phyloP scores from a whole-genome alignment of 2,113 vertebrate species.

The Cyprinodon tularosa region DNA sequence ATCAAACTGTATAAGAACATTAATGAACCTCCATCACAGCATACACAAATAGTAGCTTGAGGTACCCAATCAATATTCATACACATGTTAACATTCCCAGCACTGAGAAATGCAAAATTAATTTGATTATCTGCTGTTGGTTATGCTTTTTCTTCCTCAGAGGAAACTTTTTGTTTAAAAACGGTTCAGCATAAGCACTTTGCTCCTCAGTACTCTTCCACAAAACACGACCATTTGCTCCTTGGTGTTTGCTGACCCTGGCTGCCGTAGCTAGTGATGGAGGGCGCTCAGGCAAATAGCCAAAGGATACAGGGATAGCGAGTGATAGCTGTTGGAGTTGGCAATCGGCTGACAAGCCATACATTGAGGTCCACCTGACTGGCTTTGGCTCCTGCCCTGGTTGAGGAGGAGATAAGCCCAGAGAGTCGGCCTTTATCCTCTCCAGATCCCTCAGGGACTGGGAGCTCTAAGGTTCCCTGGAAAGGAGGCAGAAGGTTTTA shows the following conservation, averaged over 20 bases:
- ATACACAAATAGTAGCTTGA: slow-evolving; percentile 62
- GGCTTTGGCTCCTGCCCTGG: slow-evolving; percentile 53
- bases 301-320: slow-evolving; percentile 25
- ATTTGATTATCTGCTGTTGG: slow-evolving; percentile 56
- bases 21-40: slow-evolving; percentile 67
- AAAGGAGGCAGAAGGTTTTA: slow-evolving; percentile 58
- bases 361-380: slow-evolving; percentile 64
- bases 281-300: slow-evolving; percentile 14
- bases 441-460: slow-evolving; percentile 35
- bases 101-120: slow-evolving; percentile 53
- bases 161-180: background rate
- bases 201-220: slow-evolving; percentile 11
- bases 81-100: slow-evolving; percentile 51
- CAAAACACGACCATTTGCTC: slow-evolving; percentile 32
- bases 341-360: slow-evolving; percentile 39
- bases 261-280: slow-evolving; percentile 58
- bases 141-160: slow-evolving; percentile 21
- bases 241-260: slow-evolving; percentile 16
- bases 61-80: slow-evolving; percentile 57
- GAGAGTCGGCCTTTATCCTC: slow-evolving; percentile 54
- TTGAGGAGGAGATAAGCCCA: slow-evolving; percentile 66
- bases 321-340: slow-evolving; percentile 30
- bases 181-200: background rate
- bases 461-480: slow-evolving; percentile 38
- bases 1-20: slow-evolving; percentile 37